Evolutionary conservation across 1,140 invertebrate species (phyloP).

Genomic region (Whitmania pigra): DNA sequence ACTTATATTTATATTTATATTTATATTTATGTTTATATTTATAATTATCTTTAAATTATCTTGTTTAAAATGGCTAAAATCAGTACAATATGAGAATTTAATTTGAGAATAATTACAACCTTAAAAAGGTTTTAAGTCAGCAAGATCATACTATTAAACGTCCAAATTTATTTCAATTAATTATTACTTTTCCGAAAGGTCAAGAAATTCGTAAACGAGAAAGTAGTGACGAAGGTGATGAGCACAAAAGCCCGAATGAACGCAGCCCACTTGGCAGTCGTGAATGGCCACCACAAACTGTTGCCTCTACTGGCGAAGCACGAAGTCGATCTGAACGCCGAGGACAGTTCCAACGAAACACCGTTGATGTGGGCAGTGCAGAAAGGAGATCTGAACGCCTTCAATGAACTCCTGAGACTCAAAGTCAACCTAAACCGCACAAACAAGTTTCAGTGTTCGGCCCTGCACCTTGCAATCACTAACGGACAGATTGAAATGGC

Average conservation of each 20-base stretch:
- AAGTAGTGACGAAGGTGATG: background rate
- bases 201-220: background rate
- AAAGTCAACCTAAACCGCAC: background rate
- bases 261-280: background rate
- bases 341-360: constrained; percentile 1
- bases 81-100: too few species aligned
- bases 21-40: too few species aligned
- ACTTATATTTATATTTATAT: too few species aligned
- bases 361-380: constrained; percentile 5
- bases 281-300: background rate
- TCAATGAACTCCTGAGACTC: background rate
- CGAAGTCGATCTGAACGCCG: background rate
- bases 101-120: too few species aligned
- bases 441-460: background rate
- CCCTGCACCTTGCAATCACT: constrained; percentile 1
- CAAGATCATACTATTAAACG: too few species aligned
- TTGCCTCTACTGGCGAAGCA: background rate
- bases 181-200: background rate
- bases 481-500: background rate
- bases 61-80: too few species aligned
- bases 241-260: background rate
- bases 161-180: too few species aligned
- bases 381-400: background rate
- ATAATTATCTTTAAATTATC: too few species aligned
- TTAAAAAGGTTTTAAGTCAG: too few species aligned